Conservation (phyloP, 2,888 invertebrate genomes). For the Platerodrilus igneus region DNA sequence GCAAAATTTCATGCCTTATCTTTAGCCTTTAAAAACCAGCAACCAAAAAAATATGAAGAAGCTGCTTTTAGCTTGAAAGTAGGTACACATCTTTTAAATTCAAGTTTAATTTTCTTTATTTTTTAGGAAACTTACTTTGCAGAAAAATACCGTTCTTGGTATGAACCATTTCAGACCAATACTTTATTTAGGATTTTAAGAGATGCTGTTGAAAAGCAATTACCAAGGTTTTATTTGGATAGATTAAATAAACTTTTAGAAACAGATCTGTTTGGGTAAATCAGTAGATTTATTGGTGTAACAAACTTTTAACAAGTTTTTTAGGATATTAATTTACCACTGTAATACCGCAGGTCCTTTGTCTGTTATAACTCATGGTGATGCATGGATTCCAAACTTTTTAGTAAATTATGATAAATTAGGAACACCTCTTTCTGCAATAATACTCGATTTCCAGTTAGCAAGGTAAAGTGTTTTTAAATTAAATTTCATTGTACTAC, state of each 20-base stretch:
- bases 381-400: conserved; percentile 74
- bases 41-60: conserved; percentile 40
- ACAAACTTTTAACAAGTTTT: conserved; percentile 19
- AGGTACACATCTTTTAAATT: no score
- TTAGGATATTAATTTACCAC: conserved; percentile 37
- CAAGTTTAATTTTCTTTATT: conserved; percentile 2
- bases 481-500: no score
- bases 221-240: conserved; percentile 56
- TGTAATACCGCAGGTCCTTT: conserved; percentile 33
- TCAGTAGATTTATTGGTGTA: conserved; percentile 35
- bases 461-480: conserved; percentile 45
- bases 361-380: conserved; percentile 64
- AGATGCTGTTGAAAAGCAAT: conserved; percentile 62
- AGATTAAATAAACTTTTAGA: conserved; percentile 54
- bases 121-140: conserved; percentile 56
- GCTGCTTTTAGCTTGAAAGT: conserved; percentile 33
- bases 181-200: conserved; percentile 52
- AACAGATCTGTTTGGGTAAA: conserved; percentile 52
- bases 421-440: conserved; percentile 46
- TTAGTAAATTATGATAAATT: conserved; percentile 49
- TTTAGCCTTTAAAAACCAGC: conserved; percentile 47
- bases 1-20: conserved; percentile 49
- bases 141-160: conserved; percentile 55
- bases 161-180: conserved; percentile 50
- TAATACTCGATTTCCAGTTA: conserved; percentile 68